These are phyloP conservation scores for Molossus alvarezi DNA, from an alignment of 2,797 vertebrate species.

Conservation along the genomic window DNA sequence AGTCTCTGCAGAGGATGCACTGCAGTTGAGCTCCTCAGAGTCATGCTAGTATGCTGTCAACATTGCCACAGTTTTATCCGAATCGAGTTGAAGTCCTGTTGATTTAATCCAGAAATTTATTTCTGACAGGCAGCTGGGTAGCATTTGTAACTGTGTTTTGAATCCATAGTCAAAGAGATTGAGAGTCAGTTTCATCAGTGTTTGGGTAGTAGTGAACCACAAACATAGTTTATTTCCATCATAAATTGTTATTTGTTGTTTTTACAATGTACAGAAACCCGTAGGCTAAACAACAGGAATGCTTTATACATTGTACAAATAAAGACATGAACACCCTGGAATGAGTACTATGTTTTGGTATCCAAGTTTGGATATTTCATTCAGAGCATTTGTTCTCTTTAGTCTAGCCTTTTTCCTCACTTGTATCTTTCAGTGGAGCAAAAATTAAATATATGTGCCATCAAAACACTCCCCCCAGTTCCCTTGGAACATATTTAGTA, in stretches of 20 bases:
- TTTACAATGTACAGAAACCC: slow-evolving; percentile 72
- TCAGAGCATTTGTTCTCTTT: slow-evolving; percentile 51
- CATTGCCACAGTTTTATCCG: slow-evolving; percentile 56
- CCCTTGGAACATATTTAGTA: slow-evolving; percentile 74
- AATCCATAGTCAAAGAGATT: slow-evolving; percentile 80
- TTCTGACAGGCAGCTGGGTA: slow-evolving; percentile 75
- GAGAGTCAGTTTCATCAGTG: slow-evolving; percentile 68
- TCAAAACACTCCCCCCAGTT: slow-evolving; percentile 28
- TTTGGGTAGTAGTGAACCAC: slow-evolving; percentile 73
- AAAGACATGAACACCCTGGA: slow-evolving; percentile 41
- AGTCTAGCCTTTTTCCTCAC: slow-evolving; percentile 65
- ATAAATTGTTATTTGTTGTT: slow-evolving; percentile 80
- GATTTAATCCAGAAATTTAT: slow-evolving; percentile 83
- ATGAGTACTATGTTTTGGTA: slow-evolving; percentile 29
- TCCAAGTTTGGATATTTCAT: slow-evolving; percentile 52
- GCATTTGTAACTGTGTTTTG: slow-evolving; percentile 79
- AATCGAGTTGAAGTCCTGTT: slow-evolving; percentile 45
- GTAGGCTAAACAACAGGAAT: slow-evolving; percentile 54
- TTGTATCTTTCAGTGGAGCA: slow-evolving; percentile 65
- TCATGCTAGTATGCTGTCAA: slow-evolving; percentile 51
- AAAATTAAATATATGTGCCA: slow-evolving; percentile 74
- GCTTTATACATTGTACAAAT: slow-evolving; percentile 67
- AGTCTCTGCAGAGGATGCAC: neutral
- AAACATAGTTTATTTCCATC: slow-evolving; percentile 74
- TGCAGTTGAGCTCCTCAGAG: neutral